Evolutionary conservation across 2,797 vertebrate species (phyloP), one percentile per base, ranked within the genome.

Genomic region (Danio albolineatus): DNA sequence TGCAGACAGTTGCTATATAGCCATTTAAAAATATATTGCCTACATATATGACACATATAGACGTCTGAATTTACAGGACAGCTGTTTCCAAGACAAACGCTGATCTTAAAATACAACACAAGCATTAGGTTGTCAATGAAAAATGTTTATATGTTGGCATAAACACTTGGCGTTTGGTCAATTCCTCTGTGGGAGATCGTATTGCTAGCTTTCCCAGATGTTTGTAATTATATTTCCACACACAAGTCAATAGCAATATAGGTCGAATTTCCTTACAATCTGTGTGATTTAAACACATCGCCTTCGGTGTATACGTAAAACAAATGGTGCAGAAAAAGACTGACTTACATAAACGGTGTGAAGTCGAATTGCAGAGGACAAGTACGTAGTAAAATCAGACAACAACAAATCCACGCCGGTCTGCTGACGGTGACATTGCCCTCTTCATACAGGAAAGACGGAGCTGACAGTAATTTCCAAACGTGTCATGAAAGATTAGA

Each of bases 391-490:
- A 89, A 88, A 90, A 90, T 90, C 90, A 93, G 91, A 93, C 93
- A 93, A 94, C 92, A 94, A 93, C 92, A 93, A 91, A 93, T 92
- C 86, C 92, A 93, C 91, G 91, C 91, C 90, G 90, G 92, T 89
- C 54, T 91, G 90, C 90, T 91, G 91, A 48, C 70, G 70, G 93
- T 92, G 91, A 92, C 92, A 93, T 89, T 91, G 91, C 90, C 91
- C 90, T 92, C 89, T 89, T 88, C 84, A 84, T 77, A 83, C 86
- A 89, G 79, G 72, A 84, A 77, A 85, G 82, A 76, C 82, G 72
- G 73, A 59, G 66, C 14, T 60, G 57, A 80, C 48, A 86, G 83
- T 80, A 61, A 86, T 89, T 78, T 88, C 88, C 88, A 89, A 88
- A 88, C 88, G 89, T 93, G 92, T 90, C 91, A 91, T 85, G 86